These are phyloP conservation scores for Cremastinae sp. DNA, from an alignment of 2,888 invertebrate species.

Conservation along the genomic window DNA sequence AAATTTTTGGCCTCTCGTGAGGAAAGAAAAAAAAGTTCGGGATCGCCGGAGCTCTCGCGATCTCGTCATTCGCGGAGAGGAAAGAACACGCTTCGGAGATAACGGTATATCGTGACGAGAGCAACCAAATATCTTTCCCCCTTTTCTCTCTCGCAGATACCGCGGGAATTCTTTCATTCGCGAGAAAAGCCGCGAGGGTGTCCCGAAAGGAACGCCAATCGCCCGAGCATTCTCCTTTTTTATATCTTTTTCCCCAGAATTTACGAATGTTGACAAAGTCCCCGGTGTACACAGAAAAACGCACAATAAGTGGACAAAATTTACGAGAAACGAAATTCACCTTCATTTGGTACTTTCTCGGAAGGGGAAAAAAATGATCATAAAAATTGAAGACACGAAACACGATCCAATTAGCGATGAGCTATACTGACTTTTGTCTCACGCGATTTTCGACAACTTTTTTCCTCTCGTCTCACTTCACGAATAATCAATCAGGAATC, in stretches of 20 bases:
- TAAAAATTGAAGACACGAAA: conserved; percentile 2
- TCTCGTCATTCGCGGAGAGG: conserved; percentile 19
- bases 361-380: conserved; percentile 5
- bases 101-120: conserved; percentile 73
- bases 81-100: conserved; percentile 54
- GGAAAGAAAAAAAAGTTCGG: conserved; percentile 17
- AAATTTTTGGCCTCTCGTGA: too few species aligned
- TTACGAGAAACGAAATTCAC: conserved; percentile 15
- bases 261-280: neutral
- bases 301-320: neutral
- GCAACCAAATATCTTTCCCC: conserved; percentile 69
- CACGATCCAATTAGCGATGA: conserved; percentile 22
- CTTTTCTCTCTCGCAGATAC: conserved; percentile 32
- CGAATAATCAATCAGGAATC: too few species aligned
- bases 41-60: conserved; percentile 40
- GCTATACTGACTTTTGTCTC: neutral
- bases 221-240: conserved; percentile 5
- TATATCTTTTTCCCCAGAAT: neutral
- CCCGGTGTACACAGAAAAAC: neutral
- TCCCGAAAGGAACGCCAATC: conserved; percentile 31
- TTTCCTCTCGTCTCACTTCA: neutral
- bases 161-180: conserved; percentile 2
- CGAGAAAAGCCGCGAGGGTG: conserved; percentile 26
- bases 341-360: conserved; percentile 32
- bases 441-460: conserved; percentile 13